Base-by-base conservation (phyloP, 1,140 invertebrate genomes). In the Scylla paramamosain region DNA sequence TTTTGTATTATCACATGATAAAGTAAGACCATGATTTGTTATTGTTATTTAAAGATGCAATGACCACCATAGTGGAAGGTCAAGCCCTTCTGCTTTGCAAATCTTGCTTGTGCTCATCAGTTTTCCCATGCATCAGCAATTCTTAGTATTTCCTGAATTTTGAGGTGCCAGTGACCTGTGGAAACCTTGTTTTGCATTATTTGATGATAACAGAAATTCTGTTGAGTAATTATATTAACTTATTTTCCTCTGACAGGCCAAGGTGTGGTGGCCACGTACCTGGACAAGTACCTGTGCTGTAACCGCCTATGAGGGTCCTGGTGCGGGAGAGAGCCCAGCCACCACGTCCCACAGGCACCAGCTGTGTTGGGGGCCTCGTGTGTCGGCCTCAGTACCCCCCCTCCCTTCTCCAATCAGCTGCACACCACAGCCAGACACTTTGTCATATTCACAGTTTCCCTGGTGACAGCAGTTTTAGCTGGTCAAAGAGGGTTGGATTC, bases 221-320 rank as follows among this genome's bases (percentile, higher is more conserved):
- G 67, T 77, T 77, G 67, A 7, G 25, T 77, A 8, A 77, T 77
- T n/a, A 3, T 7, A 7, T 77, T n/a, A 77, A 12, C 52, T 20
- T 77, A 20, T 77, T 7, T 20, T 77, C 20, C 67, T 12, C 46
- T 91, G 90, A 28, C 95, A 95, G 95, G 87, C 91, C 95, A 83
- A 90, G 67, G 83, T 90, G 92, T 93, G 95, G 95, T 93, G 92
- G 92, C 92, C 88, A 59, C 39, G 95, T 95, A 95, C 95, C 95
- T 95, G 95, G 95, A 93, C 95, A 90, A 95, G 95, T 95, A 95
- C 95, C 95, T 95, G 95, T 93, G 95, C 92, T 93, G 92, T 93
- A 93, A 93, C 95, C 87, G 86, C 91, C 94, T 92, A 87, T 92
- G 92, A 82, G 94, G 91, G 94, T 87, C 77, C 91, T 92, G 91